These are phyloP conservation scores for Bothrops jararaca DNA, from an alignment of 2,113 vertebrate species.

Conservation along the genomic window DNA sequence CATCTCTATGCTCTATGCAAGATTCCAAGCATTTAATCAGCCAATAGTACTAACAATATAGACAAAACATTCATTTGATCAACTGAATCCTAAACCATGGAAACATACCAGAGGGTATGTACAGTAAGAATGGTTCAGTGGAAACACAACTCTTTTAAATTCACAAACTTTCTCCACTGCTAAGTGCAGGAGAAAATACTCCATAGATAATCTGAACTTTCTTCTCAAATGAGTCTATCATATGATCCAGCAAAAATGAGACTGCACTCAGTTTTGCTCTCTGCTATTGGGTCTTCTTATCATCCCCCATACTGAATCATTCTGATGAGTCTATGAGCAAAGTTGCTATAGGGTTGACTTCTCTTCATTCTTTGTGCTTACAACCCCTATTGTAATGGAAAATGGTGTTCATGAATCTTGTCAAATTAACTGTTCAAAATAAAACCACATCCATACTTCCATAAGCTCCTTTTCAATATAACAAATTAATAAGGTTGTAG, in stretches of 20 bases:
- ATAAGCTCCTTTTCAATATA: neutral
- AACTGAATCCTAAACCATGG: slow-evolving; percentile 1
- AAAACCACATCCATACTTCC: neutral
- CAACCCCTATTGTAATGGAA: neutral
- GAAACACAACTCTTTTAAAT: neutral
- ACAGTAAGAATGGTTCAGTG: neutral
- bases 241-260: neutral
- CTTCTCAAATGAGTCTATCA: neutral
- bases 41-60: neutral
- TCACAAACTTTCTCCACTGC: neutral
- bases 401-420: neutral
- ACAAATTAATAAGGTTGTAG: neutral
- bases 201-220: neutral
- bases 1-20: neutral
- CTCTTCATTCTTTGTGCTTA: neutral
- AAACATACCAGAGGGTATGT: neutral
- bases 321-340: neutral
- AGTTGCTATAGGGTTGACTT: neutral
- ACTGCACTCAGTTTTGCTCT: neutral
- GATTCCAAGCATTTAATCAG: neutral
- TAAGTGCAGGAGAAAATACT: neutral
- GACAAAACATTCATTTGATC: neutral
- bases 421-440: neutral
- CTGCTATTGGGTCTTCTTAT: neutral
- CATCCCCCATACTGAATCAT: neutral